Percentiles rank a stretch among this genome's conserved stretches.
Evolutionary conservation across 2,797 vertebrate species (phyloP).

Genomic region (Clamator glandarius): DNA sequence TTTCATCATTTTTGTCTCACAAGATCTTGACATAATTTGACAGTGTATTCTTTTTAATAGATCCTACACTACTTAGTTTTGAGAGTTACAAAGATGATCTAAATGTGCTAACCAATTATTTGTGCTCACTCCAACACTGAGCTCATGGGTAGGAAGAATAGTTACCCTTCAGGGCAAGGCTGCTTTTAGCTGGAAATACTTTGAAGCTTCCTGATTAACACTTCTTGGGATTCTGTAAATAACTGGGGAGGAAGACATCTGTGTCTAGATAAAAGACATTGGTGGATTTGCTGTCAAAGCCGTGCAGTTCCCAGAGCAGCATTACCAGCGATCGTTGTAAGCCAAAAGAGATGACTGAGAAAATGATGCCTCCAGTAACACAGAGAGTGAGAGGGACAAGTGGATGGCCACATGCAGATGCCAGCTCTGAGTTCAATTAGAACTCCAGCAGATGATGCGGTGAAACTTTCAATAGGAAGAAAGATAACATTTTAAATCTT

Average conservation of each 20-base stretch:
- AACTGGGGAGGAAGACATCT: constrained; percentile 8
- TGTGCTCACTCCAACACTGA: background rate
- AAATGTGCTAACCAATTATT: background rate
- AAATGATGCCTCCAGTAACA: background rate
- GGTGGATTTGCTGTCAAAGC: background rate
- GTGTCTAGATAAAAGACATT: background rate
- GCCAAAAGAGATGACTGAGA: background rate
- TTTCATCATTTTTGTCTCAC: background rate
- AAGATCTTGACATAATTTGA: background rate
- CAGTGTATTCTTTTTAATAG: background rate
- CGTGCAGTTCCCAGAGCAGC: background rate
- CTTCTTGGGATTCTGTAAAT: constrained; percentile 23
- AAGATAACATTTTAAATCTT: constrained; percentile 10
- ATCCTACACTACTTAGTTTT: background rate
- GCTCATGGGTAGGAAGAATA: background rate
- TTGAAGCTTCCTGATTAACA: background rate
- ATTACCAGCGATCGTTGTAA: rapidly evolving
- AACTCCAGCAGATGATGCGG: background rate
- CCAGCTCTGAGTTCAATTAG: background rate
- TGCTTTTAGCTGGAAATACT: background rate
- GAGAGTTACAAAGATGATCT: background rate
- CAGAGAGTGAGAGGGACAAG: background rate
- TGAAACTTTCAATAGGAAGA: background rate
- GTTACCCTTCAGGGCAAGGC: background rate
- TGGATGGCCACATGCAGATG: background rate